These are phyloP conservation scores for Rhyacophila evoluta DNA, from an alignment of 2,888 invertebrate species.

Conservation along the genomic window DNA sequence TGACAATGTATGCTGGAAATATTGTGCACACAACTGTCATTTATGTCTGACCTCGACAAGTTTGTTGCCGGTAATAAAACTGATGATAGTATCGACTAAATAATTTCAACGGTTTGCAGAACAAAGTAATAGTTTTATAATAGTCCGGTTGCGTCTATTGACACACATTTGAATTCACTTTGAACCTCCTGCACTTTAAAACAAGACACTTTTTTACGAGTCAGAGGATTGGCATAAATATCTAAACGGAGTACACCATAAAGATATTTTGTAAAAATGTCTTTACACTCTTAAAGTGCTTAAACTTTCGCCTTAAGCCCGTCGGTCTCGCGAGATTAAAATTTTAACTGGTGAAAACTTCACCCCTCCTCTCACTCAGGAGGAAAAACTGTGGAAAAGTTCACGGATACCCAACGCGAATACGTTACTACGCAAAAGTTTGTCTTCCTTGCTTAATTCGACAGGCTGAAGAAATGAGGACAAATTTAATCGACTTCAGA, in stretches of 20 bases:
- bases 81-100: too few species aligned
- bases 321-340: slow-evolving; percentile 54
- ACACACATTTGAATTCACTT: background rate
- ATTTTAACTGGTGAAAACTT: slow-evolving; percentile 53
- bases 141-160: slow-evolving; percentile 10
- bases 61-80: too few species aligned
- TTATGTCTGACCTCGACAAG: too few species aligned
- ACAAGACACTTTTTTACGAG: slow-evolving; percentile 38
- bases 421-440: background rate
- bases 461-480: background rate
- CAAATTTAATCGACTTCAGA: background rate
- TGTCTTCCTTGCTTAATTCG: background rate
- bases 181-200: background rate
- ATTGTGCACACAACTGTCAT: too few species aligned
- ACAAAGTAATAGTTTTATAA: too few species aligned
- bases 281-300: slow-evolving; percentile 51
- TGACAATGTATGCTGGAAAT: too few species aligned
- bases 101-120: too few species aligned
- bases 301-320: slow-evolving; percentile 46
- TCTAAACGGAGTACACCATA: slow-evolving; percentile 42
- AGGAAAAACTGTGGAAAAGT: slow-evolving; percentile 10
- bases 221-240: slow-evolving; percentile 43
- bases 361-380: background rate
- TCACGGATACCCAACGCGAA: background rate
- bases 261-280: slow-evolving; percentile 54